Evolutionary conservation across 2,888 invertebrate species (phyloP).

Genomic region (Muscina levida): DNA sequence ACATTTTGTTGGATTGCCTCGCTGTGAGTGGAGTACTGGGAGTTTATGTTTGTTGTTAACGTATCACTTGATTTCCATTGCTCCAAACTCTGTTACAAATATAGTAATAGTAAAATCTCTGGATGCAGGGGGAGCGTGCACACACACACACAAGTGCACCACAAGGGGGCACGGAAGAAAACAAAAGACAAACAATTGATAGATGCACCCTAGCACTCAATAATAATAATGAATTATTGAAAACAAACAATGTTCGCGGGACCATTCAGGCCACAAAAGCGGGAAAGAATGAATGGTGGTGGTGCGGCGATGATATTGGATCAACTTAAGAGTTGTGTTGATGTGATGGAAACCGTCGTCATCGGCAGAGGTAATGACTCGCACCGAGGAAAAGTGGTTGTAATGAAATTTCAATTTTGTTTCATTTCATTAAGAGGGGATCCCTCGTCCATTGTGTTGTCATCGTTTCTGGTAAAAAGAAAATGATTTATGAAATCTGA

Average conservation of each 20-base stretch:
- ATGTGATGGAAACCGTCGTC: conserved; percentile 16
- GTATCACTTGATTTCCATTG: not conserved
- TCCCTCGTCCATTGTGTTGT: not conserved
- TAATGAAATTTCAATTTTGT: conserved; percentile 15
- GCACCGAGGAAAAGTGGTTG: not conserved
- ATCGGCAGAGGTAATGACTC: not conserved
- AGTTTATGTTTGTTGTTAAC: not conserved
- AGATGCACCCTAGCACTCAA: conserved; percentile 12
- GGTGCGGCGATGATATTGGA: too few species aligned
- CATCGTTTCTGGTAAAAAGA: not conserved
- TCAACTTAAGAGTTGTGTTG: not conserved
- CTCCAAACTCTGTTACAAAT: too few species aligned
- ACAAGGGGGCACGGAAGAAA: not conserved
- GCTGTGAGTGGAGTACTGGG: not conserved
- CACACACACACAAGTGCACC: too few species aligned
- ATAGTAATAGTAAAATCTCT: too few species aligned
- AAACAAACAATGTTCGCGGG: conserved; percentile 4
- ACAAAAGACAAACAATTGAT: conserved; percentile 34
- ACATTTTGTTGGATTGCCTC: conserved; percentile 42
- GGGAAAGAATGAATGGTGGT: not conserved
- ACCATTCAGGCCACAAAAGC: not conserved
- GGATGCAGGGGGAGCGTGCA: too few species aligned
- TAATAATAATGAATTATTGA: conserved; percentile 34
- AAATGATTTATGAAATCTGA: conserved; percentile 23
- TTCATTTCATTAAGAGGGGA: not conserved